Evolutionary conservation across 2,797 vertebrate species (phyloP), one percentile per base, ranked within the genome.

Genomic region (Neosalanx taihuensis): DNA sequence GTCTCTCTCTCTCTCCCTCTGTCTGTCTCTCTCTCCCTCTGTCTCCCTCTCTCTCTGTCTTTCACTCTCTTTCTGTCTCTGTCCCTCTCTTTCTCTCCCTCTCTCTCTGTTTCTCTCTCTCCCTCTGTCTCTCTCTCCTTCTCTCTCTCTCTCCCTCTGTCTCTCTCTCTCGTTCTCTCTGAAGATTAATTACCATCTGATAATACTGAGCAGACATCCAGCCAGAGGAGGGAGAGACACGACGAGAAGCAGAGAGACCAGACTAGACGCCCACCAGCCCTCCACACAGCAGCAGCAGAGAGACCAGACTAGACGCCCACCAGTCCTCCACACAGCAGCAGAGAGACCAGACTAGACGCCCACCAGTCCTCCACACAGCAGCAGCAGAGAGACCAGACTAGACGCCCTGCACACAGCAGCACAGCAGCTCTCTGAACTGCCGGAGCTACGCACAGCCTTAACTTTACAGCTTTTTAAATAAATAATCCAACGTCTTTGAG

Each of bases 401-500:
- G 80, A 80, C 79, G 2, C 74, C 85, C 86, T 85, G 76, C 41
- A 46, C 41, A 81, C 85, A 88, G 82, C 84, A 77, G 85, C 79
- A 82, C 80, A 86, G 84, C 76, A 83, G 78, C 80, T 67, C 81
- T 85, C 84, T 79, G 75, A 85, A 87, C 81, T 85, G 85, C 71
- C 67, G 85, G 73, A 86, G 79, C n/a, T 79, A 90, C 41, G 87
- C 79, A 85, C 86, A 84, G 87, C 83, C 86, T 85, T 80, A 81
- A 86, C 87, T 89, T 87, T 83, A 82, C 58, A 12, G 81, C 79
- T 89, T 92, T 92, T 91, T 90, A 89, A 94, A 93, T 93, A 93
- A 93, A 93, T 92, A 92, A 92, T 91, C 90, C 80, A 81, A 85
- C 66, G 86, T 90, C 89, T 91, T 91, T 82, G 83, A 87, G 84